Base-by-base conservation (phyloP, 2,888 invertebrate species). In the Apamea crenata region DNA sequence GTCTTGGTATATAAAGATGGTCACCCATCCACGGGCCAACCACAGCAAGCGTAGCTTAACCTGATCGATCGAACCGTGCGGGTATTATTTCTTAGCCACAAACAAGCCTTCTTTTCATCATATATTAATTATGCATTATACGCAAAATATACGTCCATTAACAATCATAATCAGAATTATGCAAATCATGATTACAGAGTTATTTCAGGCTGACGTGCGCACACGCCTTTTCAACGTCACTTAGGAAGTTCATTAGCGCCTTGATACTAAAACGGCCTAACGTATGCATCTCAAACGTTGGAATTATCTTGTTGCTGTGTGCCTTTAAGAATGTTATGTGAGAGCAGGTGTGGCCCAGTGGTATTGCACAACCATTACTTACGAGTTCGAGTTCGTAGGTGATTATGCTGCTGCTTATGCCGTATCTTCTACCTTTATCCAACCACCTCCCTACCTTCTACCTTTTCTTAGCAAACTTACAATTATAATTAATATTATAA, bases 151-250 rank as follows among this genome's bases (percentile, higher is more conserved):
- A 53, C 65, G 36, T 81, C 50, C 16, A 5, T 50, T 65, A 74
- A 59, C 61, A 71, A 3, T 2, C 32, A 66, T 59, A 75, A 72
- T 69, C 73, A n/a, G 65, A 77, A 59, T 63, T 32, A 67, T 69
- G 70, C 72, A 74, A 70, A 73, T 83, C 83, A 74, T 50, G 79
- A 82, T 79, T 74, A 79, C 50, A 50, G 8, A 66, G 56, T 44
- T 71, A 67, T 77, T 84, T 74, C 0, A 77, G 47, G 61, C n/a
- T 77, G 77, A 81, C 77, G 81, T 74, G 74, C 71, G 67, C 74
- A 74, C 77, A 77, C 84, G 70, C 83, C 77, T 81, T 36, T 81
- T 74, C n/a, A 56, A 68, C 84, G 84, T 81, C 81, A 84, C 66
- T 67, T 63, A 44, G 16, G 50, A 50, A 74, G 36, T 68, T 74